Conservation (phyloP, 2,113 vertebrate genomes). For the Solenodon paradoxus region DNA sequence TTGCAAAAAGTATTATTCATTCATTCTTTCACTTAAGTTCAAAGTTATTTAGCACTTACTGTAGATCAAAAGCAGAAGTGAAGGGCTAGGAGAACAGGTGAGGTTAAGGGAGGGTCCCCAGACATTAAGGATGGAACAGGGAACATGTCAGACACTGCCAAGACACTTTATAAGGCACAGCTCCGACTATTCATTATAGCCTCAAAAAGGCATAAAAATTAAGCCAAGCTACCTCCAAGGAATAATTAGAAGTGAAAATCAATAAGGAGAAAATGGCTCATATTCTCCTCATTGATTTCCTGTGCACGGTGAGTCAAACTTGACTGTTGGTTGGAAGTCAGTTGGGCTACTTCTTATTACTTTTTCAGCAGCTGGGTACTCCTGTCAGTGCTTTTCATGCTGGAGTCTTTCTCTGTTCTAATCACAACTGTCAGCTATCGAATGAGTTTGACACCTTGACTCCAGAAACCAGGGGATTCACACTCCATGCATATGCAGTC, state of each 20-base stretch:
- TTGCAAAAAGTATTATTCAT: background rate
- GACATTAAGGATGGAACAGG: background rate
- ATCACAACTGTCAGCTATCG: slow-evolving; percentile 63
- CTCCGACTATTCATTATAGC: slow-evolving; percentile 6
- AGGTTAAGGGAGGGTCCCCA: background rate
- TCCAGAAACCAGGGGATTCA: background rate
- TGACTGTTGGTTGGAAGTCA: slow-evolving; percentile 44
- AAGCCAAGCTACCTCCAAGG: slow-evolving; percentile 57
- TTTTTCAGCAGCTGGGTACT: slow-evolving; percentile 30
- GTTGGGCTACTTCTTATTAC: slow-evolving; percentile 46
- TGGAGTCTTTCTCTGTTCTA: slow-evolving; percentile 12
- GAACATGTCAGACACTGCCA: background rate
- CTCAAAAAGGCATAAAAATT: slow-evolving; percentile 57
- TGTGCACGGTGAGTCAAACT: slow-evolving; percentile 34
- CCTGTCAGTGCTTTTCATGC: slow-evolving; percentile 30
- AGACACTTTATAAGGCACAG: background rate
- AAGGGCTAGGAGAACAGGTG: background rate
- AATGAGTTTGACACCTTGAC: slow-evolving; percentile 51
- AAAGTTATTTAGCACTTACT: background rate
- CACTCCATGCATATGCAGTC: background rate
- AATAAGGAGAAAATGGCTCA: slow-evolving; percentile 51
- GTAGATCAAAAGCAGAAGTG: background rate
- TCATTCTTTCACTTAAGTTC: background rate
- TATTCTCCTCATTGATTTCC: slow-evolving; percentile 70
- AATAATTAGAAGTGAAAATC: slow-evolving; percentile 68